phyloP scores from a whole-genome alignment of 1,140 invertebrate species.

The Drosophila micromelanica region DNA sequence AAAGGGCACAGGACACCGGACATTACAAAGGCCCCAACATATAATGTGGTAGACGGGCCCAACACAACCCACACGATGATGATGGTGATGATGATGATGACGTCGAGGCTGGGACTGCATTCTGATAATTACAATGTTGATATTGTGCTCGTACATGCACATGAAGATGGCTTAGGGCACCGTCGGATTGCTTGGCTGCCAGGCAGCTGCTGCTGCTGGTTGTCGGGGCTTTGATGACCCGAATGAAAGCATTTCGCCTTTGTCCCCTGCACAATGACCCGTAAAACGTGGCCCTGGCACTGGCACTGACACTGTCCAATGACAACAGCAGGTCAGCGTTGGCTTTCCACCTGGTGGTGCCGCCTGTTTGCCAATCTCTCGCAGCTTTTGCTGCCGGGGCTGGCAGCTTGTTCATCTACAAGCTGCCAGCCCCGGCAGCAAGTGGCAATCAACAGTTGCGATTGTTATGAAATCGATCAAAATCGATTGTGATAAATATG shows the following conservation, averaged over 20 bases:
- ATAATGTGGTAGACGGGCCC: constrained; percentile 16
- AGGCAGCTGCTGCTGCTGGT: not conserved
- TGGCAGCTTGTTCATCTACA: not conserved
- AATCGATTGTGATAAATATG: constrained; percentile 6
- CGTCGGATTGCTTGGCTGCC: constrained; percentile 25
- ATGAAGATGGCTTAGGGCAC: constrained; percentile 17
- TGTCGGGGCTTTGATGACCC: constrained; percentile 30
- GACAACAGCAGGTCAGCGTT: constrained; percentile 25
- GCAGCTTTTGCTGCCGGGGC: not conserved
- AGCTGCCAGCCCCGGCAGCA: too few relatives aligned
- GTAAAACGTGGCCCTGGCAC: constrained; percentile 26
- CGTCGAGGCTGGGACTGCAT: not conserved
- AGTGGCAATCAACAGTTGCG: constrained; percentile 21
- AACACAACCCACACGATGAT: constrained; percentile 15
- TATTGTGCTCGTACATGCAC: constrained; percentile 8
- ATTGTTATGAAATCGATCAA: constrained; percentile 25
- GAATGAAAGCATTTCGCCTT: constrained; percentile 38
- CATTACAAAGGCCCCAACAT: constrained; percentile 23
- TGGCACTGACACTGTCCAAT: not conserved
- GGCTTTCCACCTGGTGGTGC: not conserved
- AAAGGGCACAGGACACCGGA: not conserved
- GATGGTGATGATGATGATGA: not conserved
- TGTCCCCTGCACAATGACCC: constrained; percentile 40
- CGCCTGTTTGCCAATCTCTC: too few relatives aligned
- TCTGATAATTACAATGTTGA: constrained; percentile 17